Conservation (phyloP, 2,113 vertebrate species). For the Oncorhynchus tshawytscha region DNA sequence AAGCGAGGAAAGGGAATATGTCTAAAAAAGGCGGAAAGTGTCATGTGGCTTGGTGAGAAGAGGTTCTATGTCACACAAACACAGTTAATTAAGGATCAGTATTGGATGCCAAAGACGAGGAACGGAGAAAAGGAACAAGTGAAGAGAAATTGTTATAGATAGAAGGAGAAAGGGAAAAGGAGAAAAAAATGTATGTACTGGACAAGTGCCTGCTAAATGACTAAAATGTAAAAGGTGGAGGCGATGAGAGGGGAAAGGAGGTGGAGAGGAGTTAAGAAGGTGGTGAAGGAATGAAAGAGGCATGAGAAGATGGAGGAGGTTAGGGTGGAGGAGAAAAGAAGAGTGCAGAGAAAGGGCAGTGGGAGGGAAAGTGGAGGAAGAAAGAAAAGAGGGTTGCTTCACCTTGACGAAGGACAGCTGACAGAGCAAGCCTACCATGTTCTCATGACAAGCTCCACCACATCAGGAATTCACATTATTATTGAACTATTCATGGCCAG, state of each 20-base stretch:
- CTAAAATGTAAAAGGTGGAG: not conserved
- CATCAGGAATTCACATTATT: conserved; percentile 31
- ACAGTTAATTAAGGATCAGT: not conserved
- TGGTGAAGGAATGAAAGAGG: not conserved
- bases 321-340: not conserved
- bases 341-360: not conserved
- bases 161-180: too few relatives aligned
- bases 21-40: not conserved
- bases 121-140: not conserved
- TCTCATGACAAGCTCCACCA: conserved; percentile 27
- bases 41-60: not conserved
- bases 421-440: conserved; percentile 4
- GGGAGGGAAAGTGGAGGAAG: not conserved
- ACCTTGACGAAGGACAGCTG: conserved; percentile 35
- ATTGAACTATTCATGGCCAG: conserved; percentile 31
- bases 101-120: not conserved
- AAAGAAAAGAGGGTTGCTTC: not conserved
- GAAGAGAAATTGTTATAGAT: not conserved
- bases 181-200: too few relatives aligned
- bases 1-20: not conserved
- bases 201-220: too few relatives aligned
- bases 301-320: not conserved
- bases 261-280: not conserved
- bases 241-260: not conserved
- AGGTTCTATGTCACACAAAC: not conserved